Base-by-base conservation (phyloP, 2,888 invertebrate genomes). In the Pyrocoelia pectoralis region DNA sequence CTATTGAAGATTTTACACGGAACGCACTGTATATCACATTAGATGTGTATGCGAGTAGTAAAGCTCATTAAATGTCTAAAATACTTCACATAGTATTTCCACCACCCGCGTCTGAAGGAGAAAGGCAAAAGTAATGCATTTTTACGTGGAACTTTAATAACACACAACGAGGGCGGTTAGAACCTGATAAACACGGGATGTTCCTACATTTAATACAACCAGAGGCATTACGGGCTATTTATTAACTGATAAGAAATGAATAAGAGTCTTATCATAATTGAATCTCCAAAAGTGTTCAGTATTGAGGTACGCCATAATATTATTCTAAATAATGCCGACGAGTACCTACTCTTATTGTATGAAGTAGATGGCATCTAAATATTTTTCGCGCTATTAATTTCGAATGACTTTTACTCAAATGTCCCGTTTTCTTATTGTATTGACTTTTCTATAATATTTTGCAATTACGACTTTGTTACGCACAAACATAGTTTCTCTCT, bases 251-350 rank as follows among this genome's bases (percentile, higher is more conserved):
- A 79, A 78, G 75, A 71, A 70, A 72, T 66, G 73, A 77, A 77
- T 77, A 76, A 78, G 74, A 73, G 68, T 67, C 72, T 79, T 81
- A 81, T 81, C 81, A 70, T 81, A 81, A 81, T 81, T 80, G 80
- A 81, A 81, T 80, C 80, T 78, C 67, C 68, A 72, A 77, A 76
- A 75, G 59, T 59, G 49, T 66, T 54, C 50, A 13, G 56, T 52
- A 57, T 59, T 64, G 51, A 64, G 46, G 56, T 56, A 59, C 33
- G 8, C 55, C 49, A 59, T 57, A 33, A 10, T 33, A 8, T 33
- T 33, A n/a, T 33, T 33, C 33, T 6, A 33, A 33, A 33, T 33
- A 33, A 33, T 33, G n/a, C n/a, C 33, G 33, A n/a, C 33, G 33
- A 33, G 33, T 5, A 24, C 8, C 4, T 24, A 24, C 8, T 5